Base-by-base conservation (phyloP, 2,888 invertebrate genomes). In the Mythimna albipuncta region DNA sequence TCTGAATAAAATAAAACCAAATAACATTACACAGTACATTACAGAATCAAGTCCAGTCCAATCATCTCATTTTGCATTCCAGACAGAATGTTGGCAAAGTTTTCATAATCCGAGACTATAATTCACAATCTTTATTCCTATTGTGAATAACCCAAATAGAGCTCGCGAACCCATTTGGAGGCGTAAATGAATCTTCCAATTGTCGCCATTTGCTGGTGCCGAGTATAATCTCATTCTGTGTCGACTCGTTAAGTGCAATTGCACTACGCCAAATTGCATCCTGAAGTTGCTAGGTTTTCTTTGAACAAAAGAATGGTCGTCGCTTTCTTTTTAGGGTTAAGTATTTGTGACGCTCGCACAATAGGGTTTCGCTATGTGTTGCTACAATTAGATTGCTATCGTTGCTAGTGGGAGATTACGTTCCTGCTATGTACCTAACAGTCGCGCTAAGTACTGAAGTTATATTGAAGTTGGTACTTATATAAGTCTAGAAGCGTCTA, bases 221-320 rank as follows among this genome's bases (percentile, higher is more conserved):
- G 77, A 76, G 82, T 86, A 84, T 88, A 90, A 90, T 89, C 86
- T 85, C 84, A 85, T 90, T 90, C 87, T 88, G 87, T 85, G 88
- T 88, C 83, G 82, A 87, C 87, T 87, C 88, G 87, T 89, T 90
- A 88, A 87, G 85, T 88, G 86, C 87, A 85, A 89, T 87, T 87
- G 85, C 86, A 85, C 86, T 80, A 86, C 80, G 79, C 83, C 82
- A 84, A 87, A 88, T 87, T 87, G 86, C 85, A 84, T 85, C 84
- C 83, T 74, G 80, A 81, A 85, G 84, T 78, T 81, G 72, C 79
- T 64, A 47, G 72, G 82, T 84, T 84, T 83, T 83, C 84, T 84
- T 82, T 81, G 79, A 82, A 79, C 81, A 86, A 85, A 88, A 83
- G 83, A 86, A 83, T 77, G 50, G 73, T 83, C 73, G 74, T 77